These are phyloP conservation scores for Lophotriccus pileatus DNA, from an alignment of 2,797 vertebrate species.

Conservation along the genomic window DNA sequence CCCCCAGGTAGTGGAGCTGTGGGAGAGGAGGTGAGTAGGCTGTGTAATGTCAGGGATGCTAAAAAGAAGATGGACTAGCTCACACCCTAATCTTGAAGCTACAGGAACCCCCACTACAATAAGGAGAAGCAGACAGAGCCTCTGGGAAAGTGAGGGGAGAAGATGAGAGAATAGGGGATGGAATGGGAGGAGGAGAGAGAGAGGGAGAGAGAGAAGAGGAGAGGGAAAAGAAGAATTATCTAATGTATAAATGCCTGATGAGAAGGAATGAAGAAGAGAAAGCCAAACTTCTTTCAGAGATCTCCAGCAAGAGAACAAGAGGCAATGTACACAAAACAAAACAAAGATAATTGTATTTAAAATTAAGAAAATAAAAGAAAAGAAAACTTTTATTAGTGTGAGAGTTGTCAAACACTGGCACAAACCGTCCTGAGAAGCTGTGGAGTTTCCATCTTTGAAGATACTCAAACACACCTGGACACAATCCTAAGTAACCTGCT, in stretches of 20 bases:
- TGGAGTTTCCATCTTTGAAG: not conserved
- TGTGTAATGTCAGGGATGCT: not conserved
- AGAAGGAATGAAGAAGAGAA: not conserved
- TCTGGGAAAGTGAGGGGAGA: not conserved
- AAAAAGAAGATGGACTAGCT: not conserved
- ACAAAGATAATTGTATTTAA: not conserved
- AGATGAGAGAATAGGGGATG: too few relatives aligned
- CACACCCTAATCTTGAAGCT: not conserved
- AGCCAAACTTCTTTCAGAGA: not conserved
- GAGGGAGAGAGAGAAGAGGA: not conserved
- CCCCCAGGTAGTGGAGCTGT: not conserved
- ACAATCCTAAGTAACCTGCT: not conserved
- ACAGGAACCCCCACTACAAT: not conserved
- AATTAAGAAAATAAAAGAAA: not conserved
- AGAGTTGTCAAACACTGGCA: not conserved
- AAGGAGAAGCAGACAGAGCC: not conserved
- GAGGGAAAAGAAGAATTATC: not conserved
- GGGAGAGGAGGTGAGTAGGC: not conserved
- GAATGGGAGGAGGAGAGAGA: not conserved
- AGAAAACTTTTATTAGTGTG: not conserved
- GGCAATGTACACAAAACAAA: not conserved
- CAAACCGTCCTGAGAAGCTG: not conserved
- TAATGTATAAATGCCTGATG: not conserved
- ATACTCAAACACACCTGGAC: not conserved
- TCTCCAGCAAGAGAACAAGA: not conserved